Percentiles rank a stretch among this genome's conserved stretches.
Conservation (phyloP, 2,797 vertebrate species). For the Periparus ater region DNA sequence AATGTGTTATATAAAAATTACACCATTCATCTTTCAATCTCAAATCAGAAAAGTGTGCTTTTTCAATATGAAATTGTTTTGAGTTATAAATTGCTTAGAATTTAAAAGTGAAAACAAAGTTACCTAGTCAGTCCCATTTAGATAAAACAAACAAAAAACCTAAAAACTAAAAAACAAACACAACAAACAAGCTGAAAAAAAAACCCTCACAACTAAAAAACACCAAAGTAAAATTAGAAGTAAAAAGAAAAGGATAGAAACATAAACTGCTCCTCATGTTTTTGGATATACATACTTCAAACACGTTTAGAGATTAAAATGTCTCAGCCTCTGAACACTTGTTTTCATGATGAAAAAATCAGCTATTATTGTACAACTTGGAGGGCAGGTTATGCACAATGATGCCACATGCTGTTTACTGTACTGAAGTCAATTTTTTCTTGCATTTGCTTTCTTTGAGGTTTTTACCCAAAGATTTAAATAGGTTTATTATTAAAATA, state of each 20-base stretch:
- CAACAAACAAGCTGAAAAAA: no score
- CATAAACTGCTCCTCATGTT: background rate
- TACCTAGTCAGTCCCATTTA: background rate
- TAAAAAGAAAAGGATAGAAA: background rate
- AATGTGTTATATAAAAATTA: background rate
- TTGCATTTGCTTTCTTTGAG: background rate
- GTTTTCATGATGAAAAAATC: background rate
- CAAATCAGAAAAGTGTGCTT: background rate
- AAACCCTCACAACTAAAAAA: no score
- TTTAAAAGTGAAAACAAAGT: background rate
- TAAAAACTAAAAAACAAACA: background rate
- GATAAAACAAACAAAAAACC: background rate
- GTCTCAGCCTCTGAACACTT: background rate
- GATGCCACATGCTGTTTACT: accelerated
- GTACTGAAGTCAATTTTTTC: background rate
- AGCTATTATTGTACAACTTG: background rate
- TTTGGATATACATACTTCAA: background rate
- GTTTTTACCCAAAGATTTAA: background rate
- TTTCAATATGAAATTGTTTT: background rate
- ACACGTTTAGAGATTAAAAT: background rate
- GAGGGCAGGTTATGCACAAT: background rate
- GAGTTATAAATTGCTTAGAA: background rate
- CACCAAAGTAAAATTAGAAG: background rate
- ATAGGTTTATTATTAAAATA: background rate
- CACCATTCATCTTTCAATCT: background rate